These are phyloP conservation scores for Synergus japonicus DNA, from an alignment of 2,888 invertebrate species.

Conservation along the genomic window DNA sequence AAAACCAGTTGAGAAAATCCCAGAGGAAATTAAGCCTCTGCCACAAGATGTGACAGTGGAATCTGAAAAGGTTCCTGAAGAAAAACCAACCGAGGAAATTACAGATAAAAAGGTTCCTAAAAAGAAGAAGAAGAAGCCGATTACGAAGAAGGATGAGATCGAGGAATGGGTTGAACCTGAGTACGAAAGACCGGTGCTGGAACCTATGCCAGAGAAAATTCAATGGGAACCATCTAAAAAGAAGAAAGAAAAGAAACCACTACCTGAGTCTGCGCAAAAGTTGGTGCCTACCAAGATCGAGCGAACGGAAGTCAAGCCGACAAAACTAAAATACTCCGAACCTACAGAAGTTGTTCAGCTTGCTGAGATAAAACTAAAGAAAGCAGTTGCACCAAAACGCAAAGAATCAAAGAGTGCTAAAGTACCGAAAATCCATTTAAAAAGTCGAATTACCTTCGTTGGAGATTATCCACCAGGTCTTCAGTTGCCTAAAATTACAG, in stretches of 20 bases:
- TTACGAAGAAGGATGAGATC: slow-evolving; percentile 53
- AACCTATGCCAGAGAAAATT: slow-evolving; percentile 64
- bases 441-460: slow-evolving; percentile 83
- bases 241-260: slow-evolving; percentile 57
- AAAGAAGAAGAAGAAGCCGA: slow-evolving; percentile 57
- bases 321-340: slow-evolving; percentile 53
- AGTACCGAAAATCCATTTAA: slow-evolving; percentile 79
- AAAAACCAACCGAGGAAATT: slow-evolving; percentile 53
- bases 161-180: slow-evolving; percentile 63
- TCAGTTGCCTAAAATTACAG: slow-evolving; percentile 78
- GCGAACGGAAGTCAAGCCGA: slow-evolving; percentile 30
- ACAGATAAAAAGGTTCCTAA: slow-evolving; percentile 58
- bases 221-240: slow-evolving; percentile 56
- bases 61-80: not conserved
- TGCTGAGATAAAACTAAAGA: slow-evolving; percentile 60
- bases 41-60: slow-evolving; percentile 41
- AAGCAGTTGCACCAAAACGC: slow-evolving; percentile 57
- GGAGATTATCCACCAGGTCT: slow-evolving; percentile 83
- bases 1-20: slow-evolving; percentile 23
- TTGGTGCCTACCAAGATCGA: slow-evolving; percentile 15
- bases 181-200: slow-evolving; percentile 61
- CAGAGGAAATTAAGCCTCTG: slow-evolving; percentile 35
- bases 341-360: slow-evolving; percentile 51
- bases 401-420: slow-evolving; percentile 10
- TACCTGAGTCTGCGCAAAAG: slow-evolving; percentile 60